A percentile compares a stretch with the other conserved stretches of the same genome.
phyloP scores from a whole-genome alignment of 2,113 vertebrate species.

The Ammodytes marinus region DNA sequence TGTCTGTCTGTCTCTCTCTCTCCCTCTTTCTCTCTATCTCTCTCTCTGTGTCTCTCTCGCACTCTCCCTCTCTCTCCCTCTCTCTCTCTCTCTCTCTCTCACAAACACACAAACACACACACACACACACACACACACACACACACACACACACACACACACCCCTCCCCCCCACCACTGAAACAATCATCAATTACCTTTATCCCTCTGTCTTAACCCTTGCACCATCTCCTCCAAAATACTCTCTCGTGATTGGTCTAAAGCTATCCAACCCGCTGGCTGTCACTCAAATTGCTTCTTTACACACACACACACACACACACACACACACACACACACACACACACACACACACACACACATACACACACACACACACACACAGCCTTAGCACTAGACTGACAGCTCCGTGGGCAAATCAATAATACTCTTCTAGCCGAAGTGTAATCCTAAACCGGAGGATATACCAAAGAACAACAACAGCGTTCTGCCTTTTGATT shows the following conservation, averaged over 20 bases:
- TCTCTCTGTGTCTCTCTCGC: slow-evolving; percentile 23
- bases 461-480: slow-evolving; percentile 70
- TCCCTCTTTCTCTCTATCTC: slow-evolving; percentile 18
- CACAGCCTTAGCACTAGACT: slow-evolving; percentile 88
- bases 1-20: no score
- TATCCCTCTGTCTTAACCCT: slow-evolving; percentile 90
- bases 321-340: no score
- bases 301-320: no score
- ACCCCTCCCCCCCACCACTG: slow-evolving; percentile 84
- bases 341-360: no score
- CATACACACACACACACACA: no score
- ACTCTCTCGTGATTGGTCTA: slow-evolving; percentile 92
- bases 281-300: slow-evolving; percentile 92
- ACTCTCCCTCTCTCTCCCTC: slow-evolving; percentile 70
- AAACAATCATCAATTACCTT: slow-evolving; percentile 98
- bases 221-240: slow-evolving; percentile 78
- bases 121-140: no score
- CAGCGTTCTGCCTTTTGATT: slow-evolving; percentile 55
- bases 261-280: slow-evolving; percentile 92
- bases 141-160: no score
- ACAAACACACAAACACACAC: no score
- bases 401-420: slow-evolving; percentile 94
- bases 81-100: no score
- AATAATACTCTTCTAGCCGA: slow-evolving; percentile 98
- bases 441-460: slow-evolving; percentile 86